Evolutionary conservation across 1,140 invertebrate species (phyloP).

Genomic region (Mylabris phalerata): DNA sequence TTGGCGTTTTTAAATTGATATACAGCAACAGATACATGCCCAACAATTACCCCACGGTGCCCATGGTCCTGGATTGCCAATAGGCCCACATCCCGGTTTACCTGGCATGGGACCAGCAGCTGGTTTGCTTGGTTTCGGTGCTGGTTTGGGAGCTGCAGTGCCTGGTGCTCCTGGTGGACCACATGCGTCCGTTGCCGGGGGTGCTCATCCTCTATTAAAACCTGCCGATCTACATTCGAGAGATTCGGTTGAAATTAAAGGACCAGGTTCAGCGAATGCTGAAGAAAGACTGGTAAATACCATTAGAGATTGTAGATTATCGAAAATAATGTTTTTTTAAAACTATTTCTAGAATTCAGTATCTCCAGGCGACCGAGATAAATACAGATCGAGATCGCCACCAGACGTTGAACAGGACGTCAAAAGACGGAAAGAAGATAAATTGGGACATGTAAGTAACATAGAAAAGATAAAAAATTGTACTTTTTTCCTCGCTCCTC

Average conservation of each 20-base stretch:
- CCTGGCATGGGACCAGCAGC: slow-evolving; percentile 45
- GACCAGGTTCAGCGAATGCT: slow-evolving; percentile 37
- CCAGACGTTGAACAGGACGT: slow-evolving; percentile 52
- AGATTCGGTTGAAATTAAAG: slow-evolving; percentile 37
- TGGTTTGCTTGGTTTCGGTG: slow-evolving; percentile 41
- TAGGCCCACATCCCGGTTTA: slow-evolving; percentile 64
- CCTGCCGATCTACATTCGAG: slow-evolving; percentile 60
- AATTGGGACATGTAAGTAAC: slow-evolving; percentile 67
- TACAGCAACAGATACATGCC: slow-evolving; percentile 81
- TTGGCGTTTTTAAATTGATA: not conserved
- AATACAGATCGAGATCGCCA: slow-evolving; percentile 70
- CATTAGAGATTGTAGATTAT: slow-evolving; percentile 16
- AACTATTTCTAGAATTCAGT: slow-evolving; percentile 71
- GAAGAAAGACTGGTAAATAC: slow-evolving; percentile 42
- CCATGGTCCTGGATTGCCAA: slow-evolving; percentile 57
- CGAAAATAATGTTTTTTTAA: slow-evolving; percentile 37
- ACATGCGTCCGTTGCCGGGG: slow-evolving; percentile 43
- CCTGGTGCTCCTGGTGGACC: slow-evolving; percentile 42
- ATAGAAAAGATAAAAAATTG: not conserved
- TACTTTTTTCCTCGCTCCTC: not conserved
- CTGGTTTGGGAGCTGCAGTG: slow-evolving; percentile 45
- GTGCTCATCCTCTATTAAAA: slow-evolving; percentile 49
- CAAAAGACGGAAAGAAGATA: slow-evolving; percentile 73
- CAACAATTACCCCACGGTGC: slow-evolving; percentile 73
- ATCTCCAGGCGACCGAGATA: slow-evolving; percentile 79